These are phyloP conservation scores for Heterodera schachtii DNA, from an alignment of 1,140 invertebrate species.

Conservation along the genomic window DNA sequence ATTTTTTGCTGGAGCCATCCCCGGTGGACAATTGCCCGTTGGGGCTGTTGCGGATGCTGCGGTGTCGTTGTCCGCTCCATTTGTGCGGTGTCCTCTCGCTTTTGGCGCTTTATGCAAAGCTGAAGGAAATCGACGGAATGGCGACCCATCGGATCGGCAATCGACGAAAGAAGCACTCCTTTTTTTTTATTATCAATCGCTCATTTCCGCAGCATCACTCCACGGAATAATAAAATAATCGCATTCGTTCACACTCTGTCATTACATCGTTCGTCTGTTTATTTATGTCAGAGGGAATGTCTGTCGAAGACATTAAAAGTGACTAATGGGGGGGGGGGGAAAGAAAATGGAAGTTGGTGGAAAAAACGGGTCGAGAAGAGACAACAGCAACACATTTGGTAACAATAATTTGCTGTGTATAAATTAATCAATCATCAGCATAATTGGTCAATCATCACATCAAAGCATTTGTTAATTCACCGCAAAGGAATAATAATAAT, in stretches of 20 bases:
- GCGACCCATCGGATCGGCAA: neutral
- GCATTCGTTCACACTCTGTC: neutral
- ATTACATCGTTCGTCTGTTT: neutral
- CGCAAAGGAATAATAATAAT: too few species aligned
- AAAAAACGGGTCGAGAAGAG: too few species aligned
- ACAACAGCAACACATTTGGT: too few species aligned
- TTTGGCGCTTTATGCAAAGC: conserved; percentile 2
- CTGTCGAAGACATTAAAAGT: too few species aligned
- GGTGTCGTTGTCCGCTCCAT: neutral
- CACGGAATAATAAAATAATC: neutral
- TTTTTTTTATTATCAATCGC: neutral
- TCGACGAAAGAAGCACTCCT: neutral
- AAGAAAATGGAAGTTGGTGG: too few species aligned
- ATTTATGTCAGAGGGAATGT: neutral
- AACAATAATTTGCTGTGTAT: too few species aligned
- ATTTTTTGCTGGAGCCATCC: conserved; percentile 30
- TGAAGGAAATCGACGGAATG: neutral
- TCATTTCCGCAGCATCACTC: neutral
- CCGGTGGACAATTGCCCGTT: conserved; percentile 23
- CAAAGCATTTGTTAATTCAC: too few species aligned
- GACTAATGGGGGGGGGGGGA: too few species aligned
- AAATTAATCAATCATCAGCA: too few species aligned
- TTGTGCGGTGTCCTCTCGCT: neutral
- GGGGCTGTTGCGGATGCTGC: neutral
- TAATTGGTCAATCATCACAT: too few species aligned